These are phyloP conservation scores for Mus spretus DNA, from an alignment of 2,797 vertebrate genomes.

Conservation along the genomic window DNA sequence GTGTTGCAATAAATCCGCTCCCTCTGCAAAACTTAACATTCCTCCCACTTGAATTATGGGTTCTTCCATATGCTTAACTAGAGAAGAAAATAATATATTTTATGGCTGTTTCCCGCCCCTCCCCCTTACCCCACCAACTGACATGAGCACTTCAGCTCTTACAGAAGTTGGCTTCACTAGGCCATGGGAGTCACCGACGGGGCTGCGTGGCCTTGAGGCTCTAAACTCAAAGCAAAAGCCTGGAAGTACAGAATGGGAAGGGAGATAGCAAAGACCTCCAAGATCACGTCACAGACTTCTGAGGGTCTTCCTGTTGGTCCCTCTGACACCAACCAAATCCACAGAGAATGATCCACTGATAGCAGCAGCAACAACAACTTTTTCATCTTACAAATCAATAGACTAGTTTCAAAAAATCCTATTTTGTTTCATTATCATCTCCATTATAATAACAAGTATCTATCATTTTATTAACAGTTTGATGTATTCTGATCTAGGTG, in stretches of 20 bases:
- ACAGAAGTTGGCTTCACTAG: not conserved
- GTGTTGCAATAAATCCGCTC: not conserved
- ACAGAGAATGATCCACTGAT: not conserved
- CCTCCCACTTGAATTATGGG: not conserved
- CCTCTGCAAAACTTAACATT: not conserved
- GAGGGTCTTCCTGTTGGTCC: not conserved
- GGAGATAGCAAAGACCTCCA: not conserved
- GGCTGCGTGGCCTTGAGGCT: not conserved
- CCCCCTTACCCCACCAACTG: not conserved
- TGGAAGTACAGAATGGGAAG: not conserved
- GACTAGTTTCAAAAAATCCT: not conserved
- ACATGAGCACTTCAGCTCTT: not conserved
- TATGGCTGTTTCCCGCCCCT: not conserved
- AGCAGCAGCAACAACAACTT: not conserved
- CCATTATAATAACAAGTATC: not conserved
- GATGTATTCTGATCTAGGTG: not conserved
- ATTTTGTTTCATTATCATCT: not conserved
- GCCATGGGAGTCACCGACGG: not conserved
- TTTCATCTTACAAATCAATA: slow-evolving; percentile 26
- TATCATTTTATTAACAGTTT: not conserved
- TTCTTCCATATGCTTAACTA: slow-evolving; percentile 38
- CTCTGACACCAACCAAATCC: not conserved
- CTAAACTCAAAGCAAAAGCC: not conserved
- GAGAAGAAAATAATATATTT: not conserved
- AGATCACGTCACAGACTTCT: not conserved